Evolutionary conservation across 2,113 vertebrate genomes (phyloP).

Genomic region (Pseudolaguvia tuberculata): DNA sequence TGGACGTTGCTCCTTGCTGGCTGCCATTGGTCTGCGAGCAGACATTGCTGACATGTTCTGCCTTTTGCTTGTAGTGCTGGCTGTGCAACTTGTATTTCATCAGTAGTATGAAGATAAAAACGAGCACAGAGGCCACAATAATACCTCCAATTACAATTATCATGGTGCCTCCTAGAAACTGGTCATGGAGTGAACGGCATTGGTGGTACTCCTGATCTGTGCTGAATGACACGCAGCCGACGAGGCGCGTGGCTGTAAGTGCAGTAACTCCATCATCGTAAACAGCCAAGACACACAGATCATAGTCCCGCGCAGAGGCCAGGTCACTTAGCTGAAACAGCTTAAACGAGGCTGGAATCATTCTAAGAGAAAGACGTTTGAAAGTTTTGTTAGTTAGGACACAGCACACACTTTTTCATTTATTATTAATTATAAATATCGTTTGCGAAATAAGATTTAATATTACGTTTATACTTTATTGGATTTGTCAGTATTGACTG

Average conservation of each 20-base stretch:
- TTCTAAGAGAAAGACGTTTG: constrained; percentile 57
- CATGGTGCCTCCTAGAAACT: constrained; percentile 80
- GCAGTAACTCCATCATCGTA: constrained; percentile 75
- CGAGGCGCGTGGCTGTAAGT: constrained; percentile 71
- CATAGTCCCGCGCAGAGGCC: constrained; percentile 72
- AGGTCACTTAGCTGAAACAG: constrained; percentile 74
- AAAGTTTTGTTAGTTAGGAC: background rate
- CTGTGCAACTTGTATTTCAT: constrained; percentile 82
- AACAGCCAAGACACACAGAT: constrained; percentile 75
- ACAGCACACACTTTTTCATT: background rate
- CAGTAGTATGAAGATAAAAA: constrained; percentile 81
- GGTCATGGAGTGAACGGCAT: constrained; percentile 75
- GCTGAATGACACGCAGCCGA: constrained; percentile 74
- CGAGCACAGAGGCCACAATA: constrained; percentile 78
- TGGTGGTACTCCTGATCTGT: constrained; percentile 71
- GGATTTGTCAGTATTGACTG: constrained; percentile 10
- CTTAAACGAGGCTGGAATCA: constrained; percentile 74
- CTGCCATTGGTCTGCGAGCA: constrained; percentile 73
- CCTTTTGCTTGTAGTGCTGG: constrained; percentile 74
- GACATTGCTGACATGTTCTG: constrained; percentile 61
- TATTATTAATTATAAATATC: constrained; percentile 9
- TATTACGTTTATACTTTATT: background rate
- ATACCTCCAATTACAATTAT: constrained; percentile 81
- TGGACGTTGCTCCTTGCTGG: constrained; percentile 62
- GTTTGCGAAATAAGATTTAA: too few species aligned